Conservation (phyloP, 2,113 vertebrate genomes). For the Anolis carolinensis region DNA sequence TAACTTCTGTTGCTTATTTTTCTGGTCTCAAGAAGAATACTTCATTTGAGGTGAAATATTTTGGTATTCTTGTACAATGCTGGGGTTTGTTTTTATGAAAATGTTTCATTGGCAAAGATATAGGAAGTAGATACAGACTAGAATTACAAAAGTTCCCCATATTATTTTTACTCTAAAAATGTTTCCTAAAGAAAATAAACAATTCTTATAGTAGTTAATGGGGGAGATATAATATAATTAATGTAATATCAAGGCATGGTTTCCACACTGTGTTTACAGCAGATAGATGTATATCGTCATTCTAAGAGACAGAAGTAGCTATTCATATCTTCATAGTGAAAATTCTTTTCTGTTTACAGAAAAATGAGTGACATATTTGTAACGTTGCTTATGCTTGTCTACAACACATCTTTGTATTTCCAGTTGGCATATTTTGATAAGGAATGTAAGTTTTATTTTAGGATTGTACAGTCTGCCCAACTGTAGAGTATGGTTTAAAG, state of each 20-base stretch:
- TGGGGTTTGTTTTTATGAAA: background rate
- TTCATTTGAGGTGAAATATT: background rate
- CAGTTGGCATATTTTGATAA: background rate
- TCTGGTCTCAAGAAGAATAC: conserved; percentile 11
- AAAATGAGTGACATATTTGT: background rate
- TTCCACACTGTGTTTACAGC: no score
- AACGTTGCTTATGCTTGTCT: accelerated
- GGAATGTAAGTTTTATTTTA: no score
- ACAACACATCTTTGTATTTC: background rate
- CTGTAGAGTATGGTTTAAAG: background rate
- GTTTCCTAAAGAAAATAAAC: no score
- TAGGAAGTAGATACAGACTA: background rate
- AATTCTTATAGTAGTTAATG: no score
- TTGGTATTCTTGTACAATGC: background rate
- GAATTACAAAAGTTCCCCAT: background rate
- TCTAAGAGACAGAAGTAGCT: background rate
- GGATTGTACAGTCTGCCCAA: background rate
- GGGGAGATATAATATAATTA: no score
- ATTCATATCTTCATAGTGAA: background rate
- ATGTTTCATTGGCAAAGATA: background rate
- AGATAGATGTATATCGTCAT: background rate
- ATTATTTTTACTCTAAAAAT: no score
- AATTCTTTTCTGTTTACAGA: accelerated
- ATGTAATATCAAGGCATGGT: no score
- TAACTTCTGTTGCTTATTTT: background rate